Percentiles rank a stretch among this genome's conserved stretches.
These are phyloP conservation scores for Suncus etruscus DNA, from an alignment of 2,113 vertebrate species.

Conservation along the genomic window DNA sequence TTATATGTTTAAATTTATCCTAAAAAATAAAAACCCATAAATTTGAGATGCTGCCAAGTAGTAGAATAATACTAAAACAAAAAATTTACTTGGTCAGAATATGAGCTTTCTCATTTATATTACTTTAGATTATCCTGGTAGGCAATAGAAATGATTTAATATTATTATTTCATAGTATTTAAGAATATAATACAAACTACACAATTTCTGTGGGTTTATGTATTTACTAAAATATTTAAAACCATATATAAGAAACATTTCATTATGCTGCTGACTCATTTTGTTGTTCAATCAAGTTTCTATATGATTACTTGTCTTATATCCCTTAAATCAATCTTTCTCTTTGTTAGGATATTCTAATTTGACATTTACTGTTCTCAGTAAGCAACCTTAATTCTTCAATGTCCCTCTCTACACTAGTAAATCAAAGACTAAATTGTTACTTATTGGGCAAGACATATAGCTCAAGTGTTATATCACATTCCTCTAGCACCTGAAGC, in stretches of 20 bases:
- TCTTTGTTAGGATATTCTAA: background rate
- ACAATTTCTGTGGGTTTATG: background rate
- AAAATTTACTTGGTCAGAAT: background rate
- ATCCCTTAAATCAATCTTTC: slow-evolving; percentile 25
- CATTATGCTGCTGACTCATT: slow-evolving; percentile 29
- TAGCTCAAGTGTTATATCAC: too few relatives aligned
- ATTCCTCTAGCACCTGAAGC: too few relatives aligned
- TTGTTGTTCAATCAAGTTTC: background rate
- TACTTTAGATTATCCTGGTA: background rate
- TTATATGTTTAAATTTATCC: background rate
- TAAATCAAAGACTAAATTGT: slow-evolving; percentile 3
- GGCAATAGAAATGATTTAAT: background rate
- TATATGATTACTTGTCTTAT: background rate
- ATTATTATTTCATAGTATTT: slow-evolving; percentile 45
- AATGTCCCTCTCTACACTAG: background rate
- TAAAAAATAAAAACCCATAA: background rate
- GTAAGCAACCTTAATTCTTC: slow-evolving; percentile 20
- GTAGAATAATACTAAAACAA: slow-evolving; percentile 17
- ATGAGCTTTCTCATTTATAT: background rate
- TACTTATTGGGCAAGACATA: background rate
- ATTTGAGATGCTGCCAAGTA: background rate
- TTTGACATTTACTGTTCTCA: background rate
- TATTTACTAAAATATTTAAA: background rate
- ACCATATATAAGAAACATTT: background rate
- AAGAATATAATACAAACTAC: background rate